Evolutionary conservation across 2,888 invertebrate species (phyloP), one percentile per base, ranked within the genome.

Genomic region (Seira musarum): DNA sequence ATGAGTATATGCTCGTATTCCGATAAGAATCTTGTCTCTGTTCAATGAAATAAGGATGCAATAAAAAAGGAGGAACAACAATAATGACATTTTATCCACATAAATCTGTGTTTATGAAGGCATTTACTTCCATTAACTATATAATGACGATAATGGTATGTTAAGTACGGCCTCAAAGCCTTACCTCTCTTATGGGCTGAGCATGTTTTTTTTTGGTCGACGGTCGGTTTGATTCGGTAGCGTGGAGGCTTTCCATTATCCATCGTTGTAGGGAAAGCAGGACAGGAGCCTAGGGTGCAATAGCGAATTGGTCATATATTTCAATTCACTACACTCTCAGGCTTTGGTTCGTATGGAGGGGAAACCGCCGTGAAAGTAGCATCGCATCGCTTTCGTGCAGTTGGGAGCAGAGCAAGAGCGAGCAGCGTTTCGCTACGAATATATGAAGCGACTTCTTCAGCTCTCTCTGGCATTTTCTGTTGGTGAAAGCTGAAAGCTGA

Each of bases 201-300:
- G 13, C 40, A 40, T 40, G 6, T 40, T 40, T 40, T 40, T 40
- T 40, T 40, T 40, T 40, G 40, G 40, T 40, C 40, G 40, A 40
- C 13, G 40, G 40, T 40, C 40, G 40, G 40, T 40, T 13, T 40
- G 40, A 40, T 40, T 40, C 40, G 40, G 40, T 40, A n/a, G 40
- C 40, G 13, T 40, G 13, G 40, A 13, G 6, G 40, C 40, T 40
- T 40, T 40, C 40, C 13, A 40, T 40, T 40, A 40, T 40, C 40
- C 40, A 40, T 40, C 40, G 5, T 40, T 40, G 40, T 40, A 40
- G 40, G 40, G 40, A 69, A 77, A 77, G 63, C 64, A 63, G 70
- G 69, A 49, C 70, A 70, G 70, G 77, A 77, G 77, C 77, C 77
- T 65, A 69, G 77, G 77, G 77, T 77, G 70, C 77, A 77, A 77